Percentiles rank a stretch among this genome's conserved stretches.
Conservation (phyloP, 2,113 vertebrate genomes). For the Orthonyx spaldingii region DNA sequence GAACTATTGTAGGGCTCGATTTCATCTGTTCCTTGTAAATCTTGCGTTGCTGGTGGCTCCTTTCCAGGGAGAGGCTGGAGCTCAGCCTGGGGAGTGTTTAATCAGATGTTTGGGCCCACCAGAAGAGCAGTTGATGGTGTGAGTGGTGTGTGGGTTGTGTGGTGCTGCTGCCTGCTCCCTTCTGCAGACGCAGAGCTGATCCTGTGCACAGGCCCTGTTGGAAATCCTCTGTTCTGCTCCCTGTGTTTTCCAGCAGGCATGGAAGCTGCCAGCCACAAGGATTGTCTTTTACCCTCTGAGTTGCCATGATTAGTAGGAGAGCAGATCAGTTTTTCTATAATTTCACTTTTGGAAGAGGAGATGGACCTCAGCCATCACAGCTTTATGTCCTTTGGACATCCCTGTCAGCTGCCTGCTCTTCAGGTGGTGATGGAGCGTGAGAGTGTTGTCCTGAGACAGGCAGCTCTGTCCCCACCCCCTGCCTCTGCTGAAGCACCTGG, state of each 20-base stretch:
- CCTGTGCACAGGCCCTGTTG: not conserved
- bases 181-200: not conserved
- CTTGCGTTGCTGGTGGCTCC: not conserved
- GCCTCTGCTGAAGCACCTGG: not conserved
- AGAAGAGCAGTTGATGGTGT: not conserved
- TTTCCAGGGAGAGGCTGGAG: conserved; percentile 28
- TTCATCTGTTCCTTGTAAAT: conserved; percentile 58
- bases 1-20: conserved; percentile 25
- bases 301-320: not conserved
- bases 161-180: not conserved
- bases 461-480: not conserved
- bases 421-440: no score
- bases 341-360: not conserved
- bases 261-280: not conserved
- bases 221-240: not conserved
- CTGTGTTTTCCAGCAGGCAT: not conserved
- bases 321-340: not conserved
- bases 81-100: not conserved
- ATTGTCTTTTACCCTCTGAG: not conserved
- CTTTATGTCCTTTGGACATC: not conserved
- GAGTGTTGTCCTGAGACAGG: not conserved
- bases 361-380: not conserved
- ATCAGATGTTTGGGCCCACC: not conserved
- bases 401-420: not conserved
- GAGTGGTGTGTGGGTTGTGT: not conserved